Evolutionary conservation across 2,113 vertebrate genomes (phyloP), one percentile per base, ranked within the genome.

Genomic region (Trichomycterus rosablanca): DNA sequence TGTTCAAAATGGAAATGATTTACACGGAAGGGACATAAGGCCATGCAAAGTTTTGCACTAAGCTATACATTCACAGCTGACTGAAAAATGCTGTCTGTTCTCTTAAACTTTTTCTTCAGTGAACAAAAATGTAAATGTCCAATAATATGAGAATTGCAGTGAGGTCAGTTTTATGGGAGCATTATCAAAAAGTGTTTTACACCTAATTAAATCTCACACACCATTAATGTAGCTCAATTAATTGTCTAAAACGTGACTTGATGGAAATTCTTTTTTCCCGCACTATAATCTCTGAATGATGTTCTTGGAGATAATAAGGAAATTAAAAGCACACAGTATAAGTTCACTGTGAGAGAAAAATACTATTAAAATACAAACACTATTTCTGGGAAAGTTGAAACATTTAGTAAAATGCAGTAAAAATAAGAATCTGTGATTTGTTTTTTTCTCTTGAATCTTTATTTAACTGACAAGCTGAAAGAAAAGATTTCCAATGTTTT

Each of bases 211-310:
- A 60, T 22, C 46, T 18, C 50, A 52, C 32, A 14, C 44, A 28
- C 34, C 28, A 63, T 62, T 66, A 63, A 59, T 66, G 53, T 37
- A 65, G 66, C 44, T 58, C 61, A 19, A 57, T 71, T 68, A 12
- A 59, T 48, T 65, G 63, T 32, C 48, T 19, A 34, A 34, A 39
- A 60, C 26, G n/a, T 52, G 30, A 39, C 42, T 50, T 45, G 42
- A 40, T 43, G 22, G 4, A 62, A 32, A 37, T 1, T 63, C 18
- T 24, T 54, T 52, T 55, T 51, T 61, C n/a, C 34, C 34, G 7
- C 14, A 34, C 35, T 20, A 66, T 60, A 62, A 60, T 53, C 18
- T 39, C 26, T 14, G 32, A 49, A 44, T 50, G 7, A 59, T 26
- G 30, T 39, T 62, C 45, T 57, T 14, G 20, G 40, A 57, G 45